Percentiles rank a stretch among this genome's conserved stretches.
These are phyloP conservation scores for Drosophila gaucha DNA, from an alignment of 2,888 invertebrate species.

Conservation along the genomic window DNA sequence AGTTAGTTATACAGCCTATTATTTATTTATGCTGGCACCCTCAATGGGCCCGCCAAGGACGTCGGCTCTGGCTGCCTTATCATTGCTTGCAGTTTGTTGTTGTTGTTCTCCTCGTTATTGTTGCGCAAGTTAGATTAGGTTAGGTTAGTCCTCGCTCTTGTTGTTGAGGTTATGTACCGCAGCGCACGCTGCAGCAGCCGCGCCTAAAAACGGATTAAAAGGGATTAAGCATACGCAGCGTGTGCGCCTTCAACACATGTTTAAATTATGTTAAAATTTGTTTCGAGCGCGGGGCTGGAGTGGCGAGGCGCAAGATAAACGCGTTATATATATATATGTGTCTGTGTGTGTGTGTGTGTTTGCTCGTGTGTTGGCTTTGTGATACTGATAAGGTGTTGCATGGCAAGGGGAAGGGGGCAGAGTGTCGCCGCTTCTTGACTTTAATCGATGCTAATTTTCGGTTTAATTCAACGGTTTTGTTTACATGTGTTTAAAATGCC, in stretches of 20 bases:
- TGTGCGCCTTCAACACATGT: conserved; percentile 73
- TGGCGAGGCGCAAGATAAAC: conserved; percentile 32
- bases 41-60: conserved; percentile 57
- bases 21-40: conserved; percentile 67
- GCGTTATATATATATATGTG: conserved; percentile 14
- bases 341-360: neutral
- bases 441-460: conserved; percentile 79
- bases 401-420: conserved; percentile 14
- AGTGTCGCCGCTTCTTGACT: conserved; percentile 66
- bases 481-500: conserved; percentile 75
- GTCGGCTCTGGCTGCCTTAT: conserved; percentile 53
- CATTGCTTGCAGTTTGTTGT: conserved; percentile 61
- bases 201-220: conserved; percentile 75
- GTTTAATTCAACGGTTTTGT: conserved; percentile 80
- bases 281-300: conserved; percentile 45
- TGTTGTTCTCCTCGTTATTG: conserved; percentile 31
- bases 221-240: conserved; percentile 75
- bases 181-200: conserved; percentile 48
- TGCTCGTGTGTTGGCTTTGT: conserved; percentile 47
- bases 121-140: conserved; percentile 56
- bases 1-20: conserved; percentile 52
- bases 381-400: conserved; percentile 66
- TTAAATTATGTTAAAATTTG: conserved; percentile 80
- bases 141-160: conserved; percentile 59
- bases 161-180: conserved; percentile 70